phyloP scores from a whole-genome alignment of 2,113 vertebrate species.

The Pyxicephalus adspersus region DNA sequence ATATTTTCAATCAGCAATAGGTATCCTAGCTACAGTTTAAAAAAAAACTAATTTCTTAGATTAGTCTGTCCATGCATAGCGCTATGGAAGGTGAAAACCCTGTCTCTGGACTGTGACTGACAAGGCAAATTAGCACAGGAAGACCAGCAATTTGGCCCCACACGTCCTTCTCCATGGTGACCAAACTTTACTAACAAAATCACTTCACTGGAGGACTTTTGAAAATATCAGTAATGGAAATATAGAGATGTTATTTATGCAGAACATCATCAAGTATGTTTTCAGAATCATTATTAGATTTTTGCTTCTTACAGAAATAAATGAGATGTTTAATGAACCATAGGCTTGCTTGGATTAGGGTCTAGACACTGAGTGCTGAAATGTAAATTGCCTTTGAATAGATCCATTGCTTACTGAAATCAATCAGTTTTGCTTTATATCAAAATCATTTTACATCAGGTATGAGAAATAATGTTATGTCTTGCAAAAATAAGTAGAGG shows the following conservation, averaged over 20 bases:
- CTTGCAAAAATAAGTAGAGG: not conserved
- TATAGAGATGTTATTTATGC: not conserved
- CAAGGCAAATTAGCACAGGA: slow-evolving; percentile 15
- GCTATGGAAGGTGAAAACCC: not conserved
- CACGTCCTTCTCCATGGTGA: slow-evolving; percentile 41
- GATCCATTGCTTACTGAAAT: slow-evolving; percentile 27
- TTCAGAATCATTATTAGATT: slow-evolving; percentile 45
- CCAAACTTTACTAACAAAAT: slow-evolving; percentile 8
- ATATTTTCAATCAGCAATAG: not conserved
- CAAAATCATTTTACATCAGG: slow-evolving; percentile 24
- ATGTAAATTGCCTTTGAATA: slow-evolving; percentile 45
- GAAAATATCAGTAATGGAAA: slow-evolving; percentile 21
- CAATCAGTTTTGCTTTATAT: slow-evolving; percentile 26
- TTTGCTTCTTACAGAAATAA: slow-evolving; percentile 37
- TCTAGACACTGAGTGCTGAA: slow-evolving; percentile 35
- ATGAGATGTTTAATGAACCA: slow-evolving; percentile 46
- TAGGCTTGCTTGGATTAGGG: slow-evolving; percentile 20
- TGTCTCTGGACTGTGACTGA: slow-evolving; percentile 7
- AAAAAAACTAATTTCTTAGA: not conserved
- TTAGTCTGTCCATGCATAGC: not conserved
- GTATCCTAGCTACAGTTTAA: not conserved
- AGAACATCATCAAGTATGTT: slow-evolving; percentile 34
- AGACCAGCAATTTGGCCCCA: not conserved
- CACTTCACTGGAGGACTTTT: not conserved
- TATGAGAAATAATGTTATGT: not conserved